phyloP scores from a whole-genome alignment of 2,113 vertebrate genomes.

The Circaetus cinerascens region DNA sequence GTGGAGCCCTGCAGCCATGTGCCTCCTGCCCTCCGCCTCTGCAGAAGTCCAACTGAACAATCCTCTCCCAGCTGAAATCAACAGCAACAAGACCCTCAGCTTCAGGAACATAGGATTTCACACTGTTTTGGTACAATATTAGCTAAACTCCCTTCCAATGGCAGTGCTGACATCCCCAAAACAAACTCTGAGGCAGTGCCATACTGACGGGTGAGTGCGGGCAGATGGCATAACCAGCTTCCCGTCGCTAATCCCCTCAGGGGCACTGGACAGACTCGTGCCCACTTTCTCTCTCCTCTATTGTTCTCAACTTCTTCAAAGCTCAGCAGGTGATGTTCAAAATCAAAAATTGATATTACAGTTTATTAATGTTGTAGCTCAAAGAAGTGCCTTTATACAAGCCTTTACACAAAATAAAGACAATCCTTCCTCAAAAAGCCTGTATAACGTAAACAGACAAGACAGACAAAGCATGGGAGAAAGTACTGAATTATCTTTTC shows the following conservation, averaged over 20 bases:
- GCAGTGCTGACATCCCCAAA: not conserved
- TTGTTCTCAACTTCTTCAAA: not conserved
- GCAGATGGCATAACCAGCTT: rapidly evolving
- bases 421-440: not conserved
- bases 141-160: not conserved
- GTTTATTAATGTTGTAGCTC: not conserved
- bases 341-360: not conserved
- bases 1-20: rapidly evolving
- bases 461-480: not conserved
- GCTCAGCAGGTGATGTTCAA: not conserved
- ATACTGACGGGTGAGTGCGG: rapidly evolving
- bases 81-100: not conserved
- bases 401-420: not conserved
- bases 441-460: not conserved
- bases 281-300: not conserved
- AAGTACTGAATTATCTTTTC: not conserved
- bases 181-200: rapidly evolving
- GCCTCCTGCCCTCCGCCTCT: not conserved
- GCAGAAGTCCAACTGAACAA: not conserved
- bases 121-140: too few relatives aligned
- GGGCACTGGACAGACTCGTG: not conserved
- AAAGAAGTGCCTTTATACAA: not conserved
- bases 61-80: not conserved
- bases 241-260: not conserved
- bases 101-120: not conserved